Conservation (phyloP, 2,888 invertebrate genomes). For the Pecten maximus region DNA sequence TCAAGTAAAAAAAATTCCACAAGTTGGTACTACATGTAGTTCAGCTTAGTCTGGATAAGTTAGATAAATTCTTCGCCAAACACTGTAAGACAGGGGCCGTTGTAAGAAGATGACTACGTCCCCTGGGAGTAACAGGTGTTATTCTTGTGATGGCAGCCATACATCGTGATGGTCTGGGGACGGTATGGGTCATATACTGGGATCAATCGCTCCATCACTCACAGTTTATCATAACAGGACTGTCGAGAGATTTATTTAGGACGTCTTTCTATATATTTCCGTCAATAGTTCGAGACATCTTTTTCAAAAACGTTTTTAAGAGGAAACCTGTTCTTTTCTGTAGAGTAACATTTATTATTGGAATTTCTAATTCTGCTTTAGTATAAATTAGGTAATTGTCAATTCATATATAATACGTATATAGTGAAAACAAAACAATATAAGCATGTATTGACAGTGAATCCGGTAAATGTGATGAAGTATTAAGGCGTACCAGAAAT, state of each 20-base stretch:
- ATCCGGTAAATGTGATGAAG: too few species aligned
- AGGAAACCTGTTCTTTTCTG: too few species aligned
- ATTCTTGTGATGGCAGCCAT: slow-evolving; percentile 11
- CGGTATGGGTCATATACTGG: background rate
- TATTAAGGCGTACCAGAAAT: too few species aligned
- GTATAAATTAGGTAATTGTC: too few species aligned
- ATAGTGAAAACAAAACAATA: too few species aligned
- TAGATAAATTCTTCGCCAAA: background rate
- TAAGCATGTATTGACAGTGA: too few species aligned
- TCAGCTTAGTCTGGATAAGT: background rate
- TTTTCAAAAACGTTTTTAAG: background rate
- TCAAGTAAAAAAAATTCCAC: too few species aligned
- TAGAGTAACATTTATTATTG: too few species aligned
- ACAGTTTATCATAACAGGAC: background rate
- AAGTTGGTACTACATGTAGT: too few species aligned
- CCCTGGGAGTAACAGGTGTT: background rate
- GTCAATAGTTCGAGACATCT: background rate
- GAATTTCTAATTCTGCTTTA: too few species aligned
- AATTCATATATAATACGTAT: too few species aligned
- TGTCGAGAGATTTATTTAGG: background rate
- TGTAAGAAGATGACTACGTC: background rate
- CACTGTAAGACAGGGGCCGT: background rate
- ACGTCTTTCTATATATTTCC: too few species aligned
- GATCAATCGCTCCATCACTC: background rate
- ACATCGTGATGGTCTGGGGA: background rate